A percentile compares a stretch with the other conserved stretches of the same genome.
These are phyloP conservation scores for Pelobates fuscus DNA, from an alignment of 2,113 vertebrate species.

Conservation along the genomic window DNA sequence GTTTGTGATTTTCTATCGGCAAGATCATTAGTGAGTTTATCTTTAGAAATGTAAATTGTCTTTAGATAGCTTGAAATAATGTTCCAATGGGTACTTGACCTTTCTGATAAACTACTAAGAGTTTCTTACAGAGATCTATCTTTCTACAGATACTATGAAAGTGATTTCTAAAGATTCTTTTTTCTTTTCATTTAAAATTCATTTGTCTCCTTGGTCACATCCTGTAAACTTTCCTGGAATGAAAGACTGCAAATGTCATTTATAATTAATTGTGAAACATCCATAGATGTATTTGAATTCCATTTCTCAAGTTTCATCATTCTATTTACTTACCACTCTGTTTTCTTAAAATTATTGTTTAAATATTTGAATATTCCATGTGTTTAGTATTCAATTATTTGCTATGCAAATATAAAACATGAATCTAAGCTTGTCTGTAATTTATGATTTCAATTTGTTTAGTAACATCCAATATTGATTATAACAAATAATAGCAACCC, in stretches of 20 bases:
- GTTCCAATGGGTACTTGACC: slow-evolving; percentile 54
- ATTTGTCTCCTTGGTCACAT: slow-evolving; percentile 60
- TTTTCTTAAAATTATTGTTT: background rate
- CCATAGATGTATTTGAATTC: slow-evolving; percentile 35
- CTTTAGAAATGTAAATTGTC: slow-evolving; percentile 31
- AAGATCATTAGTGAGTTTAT: slow-evolving; percentile 33
- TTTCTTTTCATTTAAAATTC: slow-evolving; percentile 67
- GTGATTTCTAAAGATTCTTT: slow-evolving; percentile 53
- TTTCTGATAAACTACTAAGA: slow-evolving; percentile 60
- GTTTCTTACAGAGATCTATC: slow-evolving; percentile 53
- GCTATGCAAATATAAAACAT: slow-evolving; percentile 19
- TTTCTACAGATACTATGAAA: slow-evolving; percentile 49
- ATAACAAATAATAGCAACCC: background rate
- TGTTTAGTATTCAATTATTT: slow-evolving; percentile 4
- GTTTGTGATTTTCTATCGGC: too few species aligned
- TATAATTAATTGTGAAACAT: slow-evolving; percentile 57
- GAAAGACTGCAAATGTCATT: slow-evolving; percentile 58
- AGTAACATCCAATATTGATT: background rate
- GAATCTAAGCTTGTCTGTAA: background rate
- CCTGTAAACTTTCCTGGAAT: slow-evolving; percentile 54
- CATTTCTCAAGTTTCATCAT: background rate
- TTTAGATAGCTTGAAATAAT: slow-evolving; percentile 50
- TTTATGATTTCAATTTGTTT: background rate
- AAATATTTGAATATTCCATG: background rate
- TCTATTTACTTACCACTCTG: background rate